These are phyloP conservation scores for Peromyscus californicus DNA, from an alignment of 2,113 vertebrate species.

Conservation along the genomic window DNA sequence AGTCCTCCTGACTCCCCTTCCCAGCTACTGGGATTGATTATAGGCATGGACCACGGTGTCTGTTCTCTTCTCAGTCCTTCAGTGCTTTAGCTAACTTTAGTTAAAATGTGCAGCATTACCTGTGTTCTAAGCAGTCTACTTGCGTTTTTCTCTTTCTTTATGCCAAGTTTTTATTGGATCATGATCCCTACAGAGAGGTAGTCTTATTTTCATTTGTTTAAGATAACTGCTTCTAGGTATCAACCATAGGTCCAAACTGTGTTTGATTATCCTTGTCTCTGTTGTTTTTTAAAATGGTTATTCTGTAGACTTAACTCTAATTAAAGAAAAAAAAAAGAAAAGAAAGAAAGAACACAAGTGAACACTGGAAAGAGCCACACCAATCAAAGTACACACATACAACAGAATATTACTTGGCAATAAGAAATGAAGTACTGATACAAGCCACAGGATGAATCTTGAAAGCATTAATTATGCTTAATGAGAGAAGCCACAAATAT, in stretches of 20 bases:
- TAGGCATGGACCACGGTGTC: not conserved
- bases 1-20: not conserved
- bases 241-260: not conserved
- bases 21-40: not conserved
- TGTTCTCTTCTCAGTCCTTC: not conserved
- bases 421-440: not conserved
- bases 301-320: not conserved
- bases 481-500: not conserved
- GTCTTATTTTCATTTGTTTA: conserved; percentile 34
- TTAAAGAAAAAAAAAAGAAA: not conserved
- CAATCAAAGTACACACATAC: not conserved
- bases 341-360: not conserved
- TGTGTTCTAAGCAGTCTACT: not conserved
- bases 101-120: not conserved
- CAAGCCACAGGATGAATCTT: not conserved
- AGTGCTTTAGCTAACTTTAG: not conserved
- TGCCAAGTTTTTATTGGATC: not conserved
- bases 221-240: not conserved
- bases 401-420: not conserved
- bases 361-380: not conserved
- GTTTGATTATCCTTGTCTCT: not conserved
- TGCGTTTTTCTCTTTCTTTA: not conserved
- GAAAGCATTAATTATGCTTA: not conserved
- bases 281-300: not conserved
- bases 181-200: not conserved